These are phyloP conservation scores for Mycteria americana DNA, from an alignment of 2,797 vertebrate species.

Conservation along the genomic window DNA sequence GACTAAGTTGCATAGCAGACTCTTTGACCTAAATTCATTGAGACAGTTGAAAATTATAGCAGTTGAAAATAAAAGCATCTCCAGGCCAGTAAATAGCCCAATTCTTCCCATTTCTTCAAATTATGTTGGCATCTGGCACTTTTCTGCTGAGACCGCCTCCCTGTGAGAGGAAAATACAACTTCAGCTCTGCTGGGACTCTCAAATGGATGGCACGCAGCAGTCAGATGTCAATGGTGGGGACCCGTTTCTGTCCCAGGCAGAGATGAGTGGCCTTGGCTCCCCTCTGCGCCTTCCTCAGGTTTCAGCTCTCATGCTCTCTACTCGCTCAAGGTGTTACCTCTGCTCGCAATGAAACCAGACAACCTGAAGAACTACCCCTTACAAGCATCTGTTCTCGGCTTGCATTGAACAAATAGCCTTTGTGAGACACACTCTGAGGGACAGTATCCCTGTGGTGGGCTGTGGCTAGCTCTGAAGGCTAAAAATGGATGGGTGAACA, in stretches of 20 bases:
- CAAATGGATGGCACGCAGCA: not conserved
- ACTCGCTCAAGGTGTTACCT: not conserved
- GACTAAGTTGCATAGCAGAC: not conserved
- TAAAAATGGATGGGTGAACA: not conserved
- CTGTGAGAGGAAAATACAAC: not conserved
- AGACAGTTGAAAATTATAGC: conserved; percentile 40
- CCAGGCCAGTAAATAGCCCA: not conserved
- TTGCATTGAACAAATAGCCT: not conserved
- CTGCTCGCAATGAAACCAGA: not conserved
- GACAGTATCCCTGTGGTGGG: accelerated
- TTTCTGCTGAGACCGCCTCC: not conserved
- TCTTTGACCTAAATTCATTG: conserved; percentile 25
- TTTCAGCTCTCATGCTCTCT: not conserved
- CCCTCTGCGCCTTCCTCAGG: not conserved
- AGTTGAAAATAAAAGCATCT: conserved; percentile 33
- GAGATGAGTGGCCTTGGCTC: not conserved
- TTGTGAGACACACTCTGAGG: not conserved
- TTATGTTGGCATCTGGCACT: not conserved
- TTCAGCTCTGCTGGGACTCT: not conserved
- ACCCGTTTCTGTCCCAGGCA: not conserved
- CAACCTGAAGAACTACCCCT: not conserved
- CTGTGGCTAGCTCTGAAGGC: not conserved
- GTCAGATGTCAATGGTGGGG: not conserved
- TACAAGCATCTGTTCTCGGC: not conserved
- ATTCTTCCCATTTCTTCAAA: conserved; percentile 25